Evolutionary conservation across 2,797 vertebrate genomes (phyloP).

Genomic region (Spondyliosoma cantharus): DNA sequence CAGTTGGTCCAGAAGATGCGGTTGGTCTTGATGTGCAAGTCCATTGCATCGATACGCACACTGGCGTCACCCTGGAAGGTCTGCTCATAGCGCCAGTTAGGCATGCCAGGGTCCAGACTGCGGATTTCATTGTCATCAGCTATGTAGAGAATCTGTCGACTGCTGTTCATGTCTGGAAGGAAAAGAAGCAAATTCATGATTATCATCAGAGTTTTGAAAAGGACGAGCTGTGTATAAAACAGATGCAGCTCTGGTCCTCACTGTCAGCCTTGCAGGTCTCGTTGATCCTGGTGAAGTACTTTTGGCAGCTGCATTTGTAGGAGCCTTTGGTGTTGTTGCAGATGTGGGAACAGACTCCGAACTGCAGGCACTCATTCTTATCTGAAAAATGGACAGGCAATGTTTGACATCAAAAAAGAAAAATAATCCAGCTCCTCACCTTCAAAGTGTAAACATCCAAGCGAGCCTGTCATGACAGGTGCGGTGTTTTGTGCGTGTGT

Average conservation of each 20-base stretch:
- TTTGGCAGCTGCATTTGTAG: conserved; percentile 92
- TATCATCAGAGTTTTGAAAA: background rate
- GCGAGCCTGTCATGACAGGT: background rate
- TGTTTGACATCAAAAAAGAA: background rate
- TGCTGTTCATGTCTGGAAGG: conserved; percentile 85
- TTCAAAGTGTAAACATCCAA: background rate
- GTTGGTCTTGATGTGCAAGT: conserved; percentile 93
- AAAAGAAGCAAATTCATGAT: background rate
- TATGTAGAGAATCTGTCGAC: conserved; percentile 93
- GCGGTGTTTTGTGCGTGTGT: conserved; percentile 4
- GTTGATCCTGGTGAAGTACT: conserved; percentile 92
- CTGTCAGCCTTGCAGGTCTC: conserved; percentile 96
- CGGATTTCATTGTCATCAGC: conserved; percentile 97
- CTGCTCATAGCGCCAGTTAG: conserved; percentile 94
- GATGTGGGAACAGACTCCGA: conserved; percentile 93
- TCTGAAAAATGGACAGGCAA: conserved; percentile 79
- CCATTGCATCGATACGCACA: conserved; percentile 96
- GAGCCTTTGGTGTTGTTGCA: conserved; percentile 98
- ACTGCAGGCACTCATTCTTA: conserved; percentile 92
- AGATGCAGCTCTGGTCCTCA: conserved; percentile 60
- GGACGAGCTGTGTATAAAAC: background rate
- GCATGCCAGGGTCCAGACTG: conserved; percentile 93
- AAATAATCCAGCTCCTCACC: background rate
- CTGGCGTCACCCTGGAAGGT: conserved; percentile 94
- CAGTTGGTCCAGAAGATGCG: conserved; percentile 99